Base-by-base conservation (phyloP, 2,113 vertebrate species). In the Cephalopholis sonnerati region DNA sequence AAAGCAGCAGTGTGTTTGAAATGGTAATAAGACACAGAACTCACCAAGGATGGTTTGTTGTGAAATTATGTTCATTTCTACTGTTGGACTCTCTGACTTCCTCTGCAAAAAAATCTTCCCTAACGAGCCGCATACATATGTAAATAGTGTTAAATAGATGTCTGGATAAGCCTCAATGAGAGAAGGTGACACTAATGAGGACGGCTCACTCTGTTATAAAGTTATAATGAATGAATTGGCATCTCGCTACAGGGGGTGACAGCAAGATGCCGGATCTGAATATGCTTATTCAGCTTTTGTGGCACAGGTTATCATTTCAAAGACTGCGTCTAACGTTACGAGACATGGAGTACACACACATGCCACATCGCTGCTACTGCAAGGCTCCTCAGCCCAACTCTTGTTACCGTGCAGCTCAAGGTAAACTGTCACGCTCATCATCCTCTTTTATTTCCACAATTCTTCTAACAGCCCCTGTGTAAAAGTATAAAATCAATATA, bases 271-370 rank as follows among this genome's bases (percentile, higher is more conserved):
- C 64, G 61, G 53, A 58, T 50, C 29, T 74, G 64, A 85, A 76
- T 58, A 20, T 24, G 82, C 86, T 87, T 79, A 79, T 73, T 87
- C 85, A 86, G 80, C 80, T 48, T 77, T 29, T 53, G 53, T 83
- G 86, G 24, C 90, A 77, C 57, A 72, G n/a, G 48, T 57, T 54
- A 87, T 86, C 58, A 67, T 55, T 62, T 85, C 51, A 59, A 66
- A 77, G 32, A 53, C 36, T 48, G 74, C n/a, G 53, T 50, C 61
- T 36, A 79, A 82, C 67, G 78, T 32, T 46, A 70, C 3, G 11
- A 59, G 66, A 79, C 48, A 51, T 50, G 18, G 20, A 22, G 46
- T 25, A 36, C 15, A 85, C 24, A 59, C 61, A 69, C 22, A 29
- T 66, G 22, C 22, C 12, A 51, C 27, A 63, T 51, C 48, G 59